Evolutionary conservation across 2,113 vertebrate genomes (phyloP).

Genomic region (Daphoenositta chrysoptera): DNA sequence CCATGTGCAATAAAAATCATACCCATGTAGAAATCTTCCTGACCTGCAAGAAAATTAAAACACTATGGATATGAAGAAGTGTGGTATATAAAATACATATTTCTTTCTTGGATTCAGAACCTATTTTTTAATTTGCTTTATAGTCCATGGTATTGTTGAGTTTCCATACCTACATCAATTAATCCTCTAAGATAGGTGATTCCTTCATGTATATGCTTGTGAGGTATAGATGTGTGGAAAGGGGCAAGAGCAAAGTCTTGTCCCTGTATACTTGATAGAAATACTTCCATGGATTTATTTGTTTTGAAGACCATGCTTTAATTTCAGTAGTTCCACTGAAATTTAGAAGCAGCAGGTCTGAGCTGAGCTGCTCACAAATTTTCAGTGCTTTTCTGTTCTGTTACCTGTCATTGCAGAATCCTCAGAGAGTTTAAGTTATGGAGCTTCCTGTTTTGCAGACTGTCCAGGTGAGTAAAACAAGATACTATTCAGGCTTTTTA

Average conservation of each 20-base stretch:
- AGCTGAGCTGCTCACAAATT: not conserved
- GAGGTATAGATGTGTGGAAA: not conserved
- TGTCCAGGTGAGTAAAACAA: conserved; percentile 27
- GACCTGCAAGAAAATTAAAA: not conserved
- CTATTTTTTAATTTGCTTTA: not conserved
- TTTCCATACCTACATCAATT: not conserved
- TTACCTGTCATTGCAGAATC: conserved; percentile 32
- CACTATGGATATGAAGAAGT: not conserved
- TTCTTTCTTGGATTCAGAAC: not conserved
- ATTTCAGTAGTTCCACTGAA: not conserved
- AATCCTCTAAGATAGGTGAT: not conserved
- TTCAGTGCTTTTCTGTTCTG: not conserved
- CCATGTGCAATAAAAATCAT: not conserved
- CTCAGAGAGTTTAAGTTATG: not conserved
- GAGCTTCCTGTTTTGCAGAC: not conserved
- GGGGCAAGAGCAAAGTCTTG: not conserved
- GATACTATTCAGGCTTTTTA: not conserved
- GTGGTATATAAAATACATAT: not conserved
- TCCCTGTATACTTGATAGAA: not conserved
- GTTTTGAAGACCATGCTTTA: not conserved
- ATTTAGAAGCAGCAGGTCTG: not conserved
- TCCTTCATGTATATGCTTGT: not conserved
- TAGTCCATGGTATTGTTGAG: not conserved
- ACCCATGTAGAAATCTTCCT: not conserved
- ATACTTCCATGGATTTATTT: not conserved